Base-by-base conservation (phyloP, 2,113 vertebrate genomes). In the Ophthalmotilapia sp. region DNA sequence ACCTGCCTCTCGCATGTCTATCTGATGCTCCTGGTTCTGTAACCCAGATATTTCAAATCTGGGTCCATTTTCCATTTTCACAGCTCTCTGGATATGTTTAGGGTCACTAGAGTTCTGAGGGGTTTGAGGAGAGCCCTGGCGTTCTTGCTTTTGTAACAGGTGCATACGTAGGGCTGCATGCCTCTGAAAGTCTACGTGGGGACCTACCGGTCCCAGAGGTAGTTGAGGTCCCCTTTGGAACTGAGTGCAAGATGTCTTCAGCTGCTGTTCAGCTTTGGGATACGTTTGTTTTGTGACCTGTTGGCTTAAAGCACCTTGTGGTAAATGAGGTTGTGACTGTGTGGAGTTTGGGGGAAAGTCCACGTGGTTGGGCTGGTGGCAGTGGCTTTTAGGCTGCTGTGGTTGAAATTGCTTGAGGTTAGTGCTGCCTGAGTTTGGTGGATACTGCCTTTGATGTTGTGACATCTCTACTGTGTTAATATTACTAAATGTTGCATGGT, bases 121-220 rank as follows among this genome's bases (percentile, higher is more conserved):
- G 55, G 95, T 95, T 31, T 95, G 86, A 49, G 95, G 96, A 80
- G 96, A 96, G 21, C 93, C 92, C 42, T 98, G 97, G 45, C 97
- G 97, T 80, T 98, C 98, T 89, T 98, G 97, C 84, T 96, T 98
- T 90, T 98, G 97, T 81, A 99, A 93, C 84, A 98, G 96, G 82
- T 98, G 98, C 97, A 97, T 97, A 91, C 97, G 95, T 12, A 99
- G 95, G 56, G 97, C 98, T 89, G 98, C 97, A 8, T 98, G 97
- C 83, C 95, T 98, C 79, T 98, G 97, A 86, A 97, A 90, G 88
- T 99, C 97, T 85, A 88, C 89, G 19, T 96, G 93, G 77, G 93
- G 65, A 86, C 88, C 86, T 49, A 45, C 42, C 40, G 92, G 91
- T 97, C 96, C 86, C 73, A 93, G 93, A 92, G 96, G 97, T 83